Percentiles rank a stretch among this genome's conserved stretches.
These are phyloP conservation scores for Agapostemon virescens DNA, from an alignment of 2,888 invertebrate genomes.

Conservation along the genomic window DNA sequence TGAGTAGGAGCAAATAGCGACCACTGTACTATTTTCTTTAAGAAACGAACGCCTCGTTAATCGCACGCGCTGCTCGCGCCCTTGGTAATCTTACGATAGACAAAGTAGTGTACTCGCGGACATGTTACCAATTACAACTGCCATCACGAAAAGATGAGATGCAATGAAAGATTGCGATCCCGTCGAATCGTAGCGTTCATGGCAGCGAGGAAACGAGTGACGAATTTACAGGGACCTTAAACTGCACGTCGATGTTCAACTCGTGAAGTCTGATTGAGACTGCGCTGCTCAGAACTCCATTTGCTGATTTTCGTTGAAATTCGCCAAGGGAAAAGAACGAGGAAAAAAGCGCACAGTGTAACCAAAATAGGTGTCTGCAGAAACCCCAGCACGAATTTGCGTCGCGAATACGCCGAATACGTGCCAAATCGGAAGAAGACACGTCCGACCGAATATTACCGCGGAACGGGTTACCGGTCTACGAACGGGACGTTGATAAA, in stretches of 20 bases:
- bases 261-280: neutral
- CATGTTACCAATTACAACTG: neutral
- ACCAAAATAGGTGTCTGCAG: too few relatives aligned
- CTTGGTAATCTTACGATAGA: too few relatives aligned
- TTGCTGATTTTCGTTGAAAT: neutral
- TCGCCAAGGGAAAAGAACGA: neutral
- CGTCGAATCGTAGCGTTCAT: neutral
- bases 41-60: too few relatives aligned
- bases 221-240: conserved; percentile 23
- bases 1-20: too few relatives aligned
- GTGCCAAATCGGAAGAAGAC: neutral
- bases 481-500: conserved; percentile 6
- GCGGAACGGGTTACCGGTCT: neutral
- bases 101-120: too few relatives aligned
- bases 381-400: neutral
- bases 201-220: conserved; percentile 10
- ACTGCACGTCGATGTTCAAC: neutral
- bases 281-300: neutral
- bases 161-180: neutral
- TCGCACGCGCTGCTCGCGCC: too few relatives aligned
- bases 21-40: too few relatives aligned
- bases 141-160: neutral
- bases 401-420: neutral
- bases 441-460: neutral
- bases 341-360: neutral